phyloP scores from a whole-genome alignment of 2,888 invertebrate species.

The Tuta absoluta region DNA sequence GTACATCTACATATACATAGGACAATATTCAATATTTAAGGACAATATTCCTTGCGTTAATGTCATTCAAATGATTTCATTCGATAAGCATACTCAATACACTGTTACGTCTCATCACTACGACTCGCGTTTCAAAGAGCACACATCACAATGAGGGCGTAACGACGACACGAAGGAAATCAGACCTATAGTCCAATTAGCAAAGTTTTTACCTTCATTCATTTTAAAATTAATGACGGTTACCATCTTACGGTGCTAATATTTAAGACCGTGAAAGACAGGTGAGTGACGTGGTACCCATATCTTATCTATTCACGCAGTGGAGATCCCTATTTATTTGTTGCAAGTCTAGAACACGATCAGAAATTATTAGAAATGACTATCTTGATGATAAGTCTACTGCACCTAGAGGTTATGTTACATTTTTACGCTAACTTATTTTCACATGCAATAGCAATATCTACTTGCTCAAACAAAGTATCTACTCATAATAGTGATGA shows the following conservation, averaged over 20 bases:
- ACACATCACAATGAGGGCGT: constrained; percentile 30
- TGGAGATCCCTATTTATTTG: too few relatives aligned
- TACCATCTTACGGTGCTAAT: not conserved
- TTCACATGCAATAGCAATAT: too few relatives aligned
- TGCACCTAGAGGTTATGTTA: too few relatives aligned
- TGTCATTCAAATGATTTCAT: not conserved
- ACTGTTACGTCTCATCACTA: constrained; percentile 11
- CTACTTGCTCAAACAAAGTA: not conserved
- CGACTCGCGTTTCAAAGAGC: constrained; percentile 17
- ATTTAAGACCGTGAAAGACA: not conserved
- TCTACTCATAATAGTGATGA: not conserved
- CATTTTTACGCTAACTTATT: too few relatives aligned
- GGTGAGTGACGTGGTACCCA: not conserved
- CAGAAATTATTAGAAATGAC: too few relatives aligned
- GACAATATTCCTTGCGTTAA: too few relatives aligned
- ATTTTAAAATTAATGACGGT: not conserved
- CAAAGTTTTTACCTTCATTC: constrained; percentile 22
- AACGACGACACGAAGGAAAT: constrained; percentile 30
- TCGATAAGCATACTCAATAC: not conserved
- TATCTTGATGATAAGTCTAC: too few relatives aligned
- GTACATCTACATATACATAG: too few relatives aligned
- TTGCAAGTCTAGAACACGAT: too few relatives aligned
- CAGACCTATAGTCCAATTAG: constrained; percentile 21
- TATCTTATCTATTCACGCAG: too few relatives aligned
- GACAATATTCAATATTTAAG: too few relatives aligned